Evolutionary conservation across 2,888 invertebrate genomes (phyloP), one percentile per base, ranked within the genome.

Genomic region (Dicyrtomina minuta): DNA sequence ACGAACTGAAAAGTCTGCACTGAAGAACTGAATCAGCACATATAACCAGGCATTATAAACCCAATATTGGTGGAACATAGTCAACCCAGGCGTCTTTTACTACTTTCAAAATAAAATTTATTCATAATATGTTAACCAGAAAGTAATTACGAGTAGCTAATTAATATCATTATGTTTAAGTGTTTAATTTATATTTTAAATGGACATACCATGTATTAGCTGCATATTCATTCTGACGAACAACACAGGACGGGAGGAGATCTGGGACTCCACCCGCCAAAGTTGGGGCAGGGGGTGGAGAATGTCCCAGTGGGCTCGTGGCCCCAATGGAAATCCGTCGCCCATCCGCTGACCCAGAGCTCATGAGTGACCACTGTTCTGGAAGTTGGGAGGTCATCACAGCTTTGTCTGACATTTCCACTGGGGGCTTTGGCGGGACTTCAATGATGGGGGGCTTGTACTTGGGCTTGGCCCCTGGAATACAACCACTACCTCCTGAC

Each of bases 391-490:
- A 72, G 20, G 76, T 78, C 76, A 76, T 76, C 58, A 78, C 78
- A 26, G 75, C 75, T 58, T 78, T 78, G 46, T 78, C 78, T 13
- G 75, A 78, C 75, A 75, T 78, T 73, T 78, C 78, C 58, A 77
- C 77, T 10, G 75, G 72, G 55, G 74, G 72, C 27, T 74, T 73
- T 5, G 71, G 68, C 17, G 72, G 67, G 51, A 66, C 72, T 33
- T 70, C 68, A 6, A 66, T 41, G 20, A 70, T 59, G 6, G 44
- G 33, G 2, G 64, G 51, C 59, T 76, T 77, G 67, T 71, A 76
- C 41, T 71, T 70, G n/a, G 66, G 61, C 39, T 70, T 70, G 3
- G 41, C 58, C n/a, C 58, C 58, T 6, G 58, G 39, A 33, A 33
- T 8, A 33, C 33, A 33, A 8, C 3, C 33, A 33, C 33, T 8